Evolutionary conservation across 2,113 vertebrate species (phyloP).

Genomic region (Urocolius indicus): DNA sequence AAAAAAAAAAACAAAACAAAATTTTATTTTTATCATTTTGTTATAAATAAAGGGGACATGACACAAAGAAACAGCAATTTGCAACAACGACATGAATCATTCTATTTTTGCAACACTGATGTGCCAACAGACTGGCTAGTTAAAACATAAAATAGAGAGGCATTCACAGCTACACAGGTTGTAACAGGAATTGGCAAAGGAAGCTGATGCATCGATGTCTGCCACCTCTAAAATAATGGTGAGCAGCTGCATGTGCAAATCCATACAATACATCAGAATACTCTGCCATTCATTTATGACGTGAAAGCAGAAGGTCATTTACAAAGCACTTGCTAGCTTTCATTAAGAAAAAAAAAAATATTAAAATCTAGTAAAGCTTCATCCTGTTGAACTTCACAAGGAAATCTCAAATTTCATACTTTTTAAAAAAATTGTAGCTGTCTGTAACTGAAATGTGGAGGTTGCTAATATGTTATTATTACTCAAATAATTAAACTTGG

Average conservation of each 20-base stretch:
- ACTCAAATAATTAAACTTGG: slow-evolving; percentile 69
- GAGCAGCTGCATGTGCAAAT: neutral
- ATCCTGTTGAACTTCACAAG: neutral
- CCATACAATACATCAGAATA: neutral
- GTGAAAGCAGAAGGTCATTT: neutral
- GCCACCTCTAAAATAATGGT: neutral
- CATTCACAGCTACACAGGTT: neutral
- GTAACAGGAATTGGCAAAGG: neutral
- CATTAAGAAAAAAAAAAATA: neutral
- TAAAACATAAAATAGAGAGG: neutral
- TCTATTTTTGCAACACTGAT: neutral
- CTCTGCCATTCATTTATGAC: neutral
- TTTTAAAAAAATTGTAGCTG: neutral
- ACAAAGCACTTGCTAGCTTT: neutral
- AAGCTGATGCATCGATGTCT: neutral
- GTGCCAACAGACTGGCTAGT: neutral
- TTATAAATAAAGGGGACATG: neutral
- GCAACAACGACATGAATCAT: neutral
- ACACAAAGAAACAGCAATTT: neutral
- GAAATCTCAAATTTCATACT: slow-evolving; percentile 2
- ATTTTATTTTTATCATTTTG: neutral
- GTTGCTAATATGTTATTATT: slow-evolving; percentile 66
- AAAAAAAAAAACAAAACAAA: neutral
- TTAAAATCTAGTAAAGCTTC: neutral
- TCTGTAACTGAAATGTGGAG: slow-evolving; percentile 23